phyloP scores from a whole-genome alignment of 2,113 vertebrate species.

The Elanoides forficatus region DNA sequence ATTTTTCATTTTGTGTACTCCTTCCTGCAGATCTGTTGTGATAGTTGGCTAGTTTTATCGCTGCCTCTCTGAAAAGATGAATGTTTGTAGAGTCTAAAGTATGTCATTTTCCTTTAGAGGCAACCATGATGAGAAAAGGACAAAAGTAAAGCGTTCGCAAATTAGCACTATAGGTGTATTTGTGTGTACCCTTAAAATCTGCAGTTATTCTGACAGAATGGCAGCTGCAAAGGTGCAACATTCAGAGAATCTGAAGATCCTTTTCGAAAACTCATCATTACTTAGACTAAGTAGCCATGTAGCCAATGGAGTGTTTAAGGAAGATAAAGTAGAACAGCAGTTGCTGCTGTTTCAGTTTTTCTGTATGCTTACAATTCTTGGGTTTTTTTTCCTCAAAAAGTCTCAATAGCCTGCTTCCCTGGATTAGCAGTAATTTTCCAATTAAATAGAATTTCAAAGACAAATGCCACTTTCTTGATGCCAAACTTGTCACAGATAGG shows the following conservation, averaged over 20 bases:
- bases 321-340: neutral
- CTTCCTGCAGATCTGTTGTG: neutral
- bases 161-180: neutral
- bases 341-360: neutral
- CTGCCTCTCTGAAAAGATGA: neutral
- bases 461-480: neutral
- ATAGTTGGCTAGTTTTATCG: neutral
- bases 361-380: neutral
- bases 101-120: neutral
- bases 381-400: neutral
- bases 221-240: neutral
- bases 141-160: neutral
- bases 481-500: neutral
- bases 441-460: neutral
- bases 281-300: neutral
- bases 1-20: neutral
- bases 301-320: neutral
- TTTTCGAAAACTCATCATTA: neutral
- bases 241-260: neutral
- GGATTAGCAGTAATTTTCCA: neutral
- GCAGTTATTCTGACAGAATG: neutral
- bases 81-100: neutral
- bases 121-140: neutral
- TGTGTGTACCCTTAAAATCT: neutral
- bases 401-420: neutral